These are phyloP conservation scores for Lerista edwardsae DNA, from an alignment of 2,797 vertebrate genomes.

Conservation along the genomic window DNA sequence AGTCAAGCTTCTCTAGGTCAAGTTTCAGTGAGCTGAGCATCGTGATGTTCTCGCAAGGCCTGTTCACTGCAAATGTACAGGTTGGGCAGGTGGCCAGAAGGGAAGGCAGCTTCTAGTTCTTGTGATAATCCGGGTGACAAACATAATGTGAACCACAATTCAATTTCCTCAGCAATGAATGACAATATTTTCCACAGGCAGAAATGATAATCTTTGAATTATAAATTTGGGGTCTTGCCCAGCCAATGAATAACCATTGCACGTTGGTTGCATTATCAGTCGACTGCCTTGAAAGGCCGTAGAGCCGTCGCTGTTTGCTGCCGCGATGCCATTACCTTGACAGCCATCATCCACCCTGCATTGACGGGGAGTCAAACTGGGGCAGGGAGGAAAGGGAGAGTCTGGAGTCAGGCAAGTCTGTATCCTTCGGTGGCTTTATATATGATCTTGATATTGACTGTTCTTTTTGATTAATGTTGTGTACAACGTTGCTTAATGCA, in stretches of 20 bases:
- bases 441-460: constrained; percentile 69
- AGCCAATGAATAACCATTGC: background rate
- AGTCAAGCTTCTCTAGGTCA: background rate
- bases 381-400: background rate
- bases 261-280: background rate
- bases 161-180: background rate
- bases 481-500: constrained; percentile 80
- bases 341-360: constrained; percentile 42
- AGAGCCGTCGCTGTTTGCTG: background rate
- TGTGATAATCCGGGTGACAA: background rate
- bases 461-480: constrained; percentile 79
- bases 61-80: background rate
- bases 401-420: constrained; percentile 44
- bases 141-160: background rate
- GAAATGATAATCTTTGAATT: background rate
- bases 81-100: background rate
- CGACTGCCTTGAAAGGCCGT: background rate
- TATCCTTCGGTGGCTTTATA: constrained; percentile 60
- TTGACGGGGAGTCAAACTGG: constrained; percentile 34
- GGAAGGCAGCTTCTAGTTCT: background rate
- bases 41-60: background rate
- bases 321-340: constrained; percentile 49
- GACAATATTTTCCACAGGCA: background rate
- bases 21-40: background rate
- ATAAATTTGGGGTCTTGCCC: background rate